phyloP scores from a whole-genome alignment of 2,113 vertebrate genomes.

The Polyodon spathula region DNA sequence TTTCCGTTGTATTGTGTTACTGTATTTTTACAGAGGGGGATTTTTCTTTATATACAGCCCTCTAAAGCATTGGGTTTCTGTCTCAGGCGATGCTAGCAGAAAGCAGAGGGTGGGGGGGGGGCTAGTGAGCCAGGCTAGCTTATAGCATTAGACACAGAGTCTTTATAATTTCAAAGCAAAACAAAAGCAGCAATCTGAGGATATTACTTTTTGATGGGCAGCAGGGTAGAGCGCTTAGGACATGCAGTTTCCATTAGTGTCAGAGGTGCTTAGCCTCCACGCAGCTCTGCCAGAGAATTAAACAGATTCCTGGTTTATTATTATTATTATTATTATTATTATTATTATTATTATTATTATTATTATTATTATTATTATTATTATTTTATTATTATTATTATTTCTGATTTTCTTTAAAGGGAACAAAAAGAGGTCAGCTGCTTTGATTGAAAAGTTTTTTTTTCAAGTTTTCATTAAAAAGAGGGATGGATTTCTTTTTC shows the following conservation, averaged over 20 bases:
- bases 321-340: too few relatives aligned
- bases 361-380: too few relatives aligned
- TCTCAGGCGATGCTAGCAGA: slow-evolving; percentile 21
- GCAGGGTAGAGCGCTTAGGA: slow-evolving; percentile 33
- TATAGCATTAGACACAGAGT: slow-evolving; percentile 61
- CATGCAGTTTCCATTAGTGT: slow-evolving; percentile 33
- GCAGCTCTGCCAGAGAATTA: slow-evolving; percentile 19
- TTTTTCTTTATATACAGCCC: slow-evolving; percentile 24
- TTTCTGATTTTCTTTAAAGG: too few relatives aligned
- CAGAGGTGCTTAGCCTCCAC: slow-evolving; percentile 17
- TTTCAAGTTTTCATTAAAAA: too few relatives aligned
- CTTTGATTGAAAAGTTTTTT: too few relatives aligned
- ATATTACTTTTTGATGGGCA: slow-evolving; percentile 67
- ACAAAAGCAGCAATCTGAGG: slow-evolving; percentile 55
- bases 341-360: too few relatives aligned
- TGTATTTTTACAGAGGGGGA: slow-evolving; percentile 55
- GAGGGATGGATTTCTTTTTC: too few relatives aligned
- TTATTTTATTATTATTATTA: too few relatives aligned
- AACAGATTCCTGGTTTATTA: slow-evolving; percentile 5
- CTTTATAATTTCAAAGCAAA: slow-evolving; percentile 61
- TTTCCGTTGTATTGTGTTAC: slow-evolving; percentile 70
- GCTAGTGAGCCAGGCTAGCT: slow-evolving; percentile 39
- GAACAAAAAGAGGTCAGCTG: too few relatives aligned
- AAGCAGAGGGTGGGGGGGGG: slow-evolving; percentile 22
- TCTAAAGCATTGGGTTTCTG: slow-evolving; percentile 41